Percentiles rank a stretch among this genome's conserved stretches.
Conservation (phyloP, 92 coral and sea anemone genomes). For the Palythoa heliodiscus region DNA sequence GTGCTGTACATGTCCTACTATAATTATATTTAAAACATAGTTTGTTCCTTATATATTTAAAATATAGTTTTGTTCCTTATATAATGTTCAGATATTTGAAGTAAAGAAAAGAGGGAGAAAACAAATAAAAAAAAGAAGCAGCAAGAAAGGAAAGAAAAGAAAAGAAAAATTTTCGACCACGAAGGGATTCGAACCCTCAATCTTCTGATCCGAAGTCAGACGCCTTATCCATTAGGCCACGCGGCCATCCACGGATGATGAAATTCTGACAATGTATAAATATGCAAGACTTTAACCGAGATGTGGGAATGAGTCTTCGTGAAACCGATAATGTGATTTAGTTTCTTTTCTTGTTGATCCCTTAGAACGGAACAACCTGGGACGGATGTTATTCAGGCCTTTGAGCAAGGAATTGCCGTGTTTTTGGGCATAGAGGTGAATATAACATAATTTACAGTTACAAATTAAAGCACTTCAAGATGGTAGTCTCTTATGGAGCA, state of each 20-base stretch:
- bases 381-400: conserved; percentile 7
- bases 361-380: conserved; percentile 37
- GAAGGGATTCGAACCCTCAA: conserved; percentile 99
- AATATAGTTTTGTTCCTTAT: neutral
- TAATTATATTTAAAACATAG: neutral
- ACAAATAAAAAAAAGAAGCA: neutral
- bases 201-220: conserved; percentile 97
- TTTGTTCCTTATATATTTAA: neutral
- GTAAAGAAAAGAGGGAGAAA: neutral
- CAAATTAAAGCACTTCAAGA: too few species aligned
- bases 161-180: conserved; percentile 66
- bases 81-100: neutral
- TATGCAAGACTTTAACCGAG: neutral
- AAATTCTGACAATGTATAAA: neutral
- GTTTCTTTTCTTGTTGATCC: neutral
- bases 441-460: too few species aligned
- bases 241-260: conserved; percentile 52
- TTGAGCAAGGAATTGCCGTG: conserved; percentile 25
- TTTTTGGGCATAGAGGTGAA: conserved; percentile 28
- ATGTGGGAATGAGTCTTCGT: neutral
- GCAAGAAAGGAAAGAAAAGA: neutral
- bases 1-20: neutral
- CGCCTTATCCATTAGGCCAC: conserved; percentile 99
- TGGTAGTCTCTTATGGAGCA: too few species aligned
- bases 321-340: neutral